Conservation (phyloP, 1,140 invertebrate genomes). For the Stenopsyche tienmushanensis region DNA sequence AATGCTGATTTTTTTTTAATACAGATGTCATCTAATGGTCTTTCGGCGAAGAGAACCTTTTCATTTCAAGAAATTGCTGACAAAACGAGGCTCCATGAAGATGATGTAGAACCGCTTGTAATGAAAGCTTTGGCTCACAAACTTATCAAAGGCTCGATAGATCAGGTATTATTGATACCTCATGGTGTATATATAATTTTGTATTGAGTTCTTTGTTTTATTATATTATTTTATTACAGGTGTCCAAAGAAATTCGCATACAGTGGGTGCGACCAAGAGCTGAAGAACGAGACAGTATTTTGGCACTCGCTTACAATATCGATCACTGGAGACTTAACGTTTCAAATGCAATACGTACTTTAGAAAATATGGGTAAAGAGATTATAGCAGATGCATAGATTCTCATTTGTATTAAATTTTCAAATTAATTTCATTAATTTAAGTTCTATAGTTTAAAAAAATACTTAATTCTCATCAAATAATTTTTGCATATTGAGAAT, state of each 20-base stretch:
- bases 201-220: not conserved
- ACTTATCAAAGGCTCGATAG: slow-evolving; percentile 91
- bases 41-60: slow-evolving; percentile 73
- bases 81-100: slow-evolving; percentile 77
- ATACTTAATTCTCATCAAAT: too few species aligned
- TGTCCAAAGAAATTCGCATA: slow-evolving; percentile 46
- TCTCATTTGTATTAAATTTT: not conserved
- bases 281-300: slow-evolving; percentile 45
- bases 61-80: slow-evolving; percentile 89
- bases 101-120: slow-evolving; percentile 91
- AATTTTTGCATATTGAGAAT: not conserved
- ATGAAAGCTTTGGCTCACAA: slow-evolving; percentile 98
- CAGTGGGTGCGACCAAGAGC: slow-evolving; percentile 50
- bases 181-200: not conserved
- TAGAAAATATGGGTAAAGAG: slow-evolving; percentile 40
- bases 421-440: too few species aligned
- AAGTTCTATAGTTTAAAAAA: not conserved
- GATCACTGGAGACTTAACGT: slow-evolving; percentile 49
- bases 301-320: slow-evolving; percentile 46
- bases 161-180: slow-evolving; percentile 76
- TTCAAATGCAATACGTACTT: slow-evolving; percentile 43
- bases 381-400: slow-evolving; percentile 33
- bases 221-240: slow-evolving; percentile 40
- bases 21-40: slow-evolving; percentile 73
- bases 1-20: not conserved